Percentiles rank a stretch among this genome's conserved stretches.
These are phyloP conservation scores for Rugalucina vietnamica DNA, from an alignment of 2,888 invertebrate genomes.

Conservation along the genomic window DNA sequence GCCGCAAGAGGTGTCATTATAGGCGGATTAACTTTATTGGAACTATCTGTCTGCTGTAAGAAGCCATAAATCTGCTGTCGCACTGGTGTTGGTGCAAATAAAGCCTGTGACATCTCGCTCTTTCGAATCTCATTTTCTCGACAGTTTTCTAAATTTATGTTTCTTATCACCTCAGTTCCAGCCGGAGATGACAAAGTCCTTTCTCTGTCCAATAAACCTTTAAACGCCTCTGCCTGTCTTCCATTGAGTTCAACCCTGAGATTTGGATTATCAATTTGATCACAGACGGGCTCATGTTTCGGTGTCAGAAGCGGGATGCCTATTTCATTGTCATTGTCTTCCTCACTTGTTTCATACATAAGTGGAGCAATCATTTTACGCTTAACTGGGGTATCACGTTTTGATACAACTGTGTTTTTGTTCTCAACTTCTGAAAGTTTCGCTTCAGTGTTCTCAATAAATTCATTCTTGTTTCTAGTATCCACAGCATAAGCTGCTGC, in stretches of 20 bases:
- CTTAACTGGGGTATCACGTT: not conserved
- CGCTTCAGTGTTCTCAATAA: not conserved
- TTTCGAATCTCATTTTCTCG: not conserved
- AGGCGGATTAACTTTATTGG: constrained; percentile 11
- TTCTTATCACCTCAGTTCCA: not conserved
- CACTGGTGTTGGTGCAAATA: not conserved
- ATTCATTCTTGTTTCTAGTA: not conserved
- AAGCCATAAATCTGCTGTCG: not conserved
- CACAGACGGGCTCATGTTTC: not conserved
- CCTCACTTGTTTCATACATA: not conserved
- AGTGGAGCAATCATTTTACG: not conserved
- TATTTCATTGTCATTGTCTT: not conserved
- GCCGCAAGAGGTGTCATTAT: constrained; percentile 59
- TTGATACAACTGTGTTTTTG: not conserved
- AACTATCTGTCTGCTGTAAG: not conserved
- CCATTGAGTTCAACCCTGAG: constrained; percentile 7
- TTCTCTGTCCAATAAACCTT: not conserved
- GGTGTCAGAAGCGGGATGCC: not conserved
- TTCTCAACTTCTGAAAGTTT: not conserved
- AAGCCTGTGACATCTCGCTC: not conserved
- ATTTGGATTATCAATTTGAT: not conserved
- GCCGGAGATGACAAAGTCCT: not conserved
- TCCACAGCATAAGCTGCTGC: not conserved
- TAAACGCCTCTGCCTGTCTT: not conserved
- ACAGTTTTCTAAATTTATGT: not conserved